Evolutionary conservation across 2,888 invertebrate genomes (phyloP), one percentile per base, ranked within the genome.

Genomic region (Nemurella pictetii): DNA sequence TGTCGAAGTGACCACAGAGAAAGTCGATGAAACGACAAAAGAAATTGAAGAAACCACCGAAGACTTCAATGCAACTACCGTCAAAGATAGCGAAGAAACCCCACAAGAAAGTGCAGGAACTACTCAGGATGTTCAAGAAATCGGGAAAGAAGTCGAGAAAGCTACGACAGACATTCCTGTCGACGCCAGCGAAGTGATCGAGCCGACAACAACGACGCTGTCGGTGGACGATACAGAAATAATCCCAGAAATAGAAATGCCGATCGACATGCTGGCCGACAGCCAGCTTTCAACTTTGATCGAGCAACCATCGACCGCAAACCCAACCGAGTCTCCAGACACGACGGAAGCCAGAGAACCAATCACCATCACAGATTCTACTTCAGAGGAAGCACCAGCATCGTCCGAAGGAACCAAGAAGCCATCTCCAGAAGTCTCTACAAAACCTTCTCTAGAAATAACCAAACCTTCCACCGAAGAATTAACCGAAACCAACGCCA

Each of bases 21-120:
- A 20, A 77, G 72, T 36, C 26, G 28, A 74, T 25, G 30, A 77
- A 74, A 84, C 77, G 35, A 80, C 85, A 36, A 55, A 83, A 77
- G 73, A 15, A 28, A 82, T 36, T 28, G 80, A 55, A 7, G 20
- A 2, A 85, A 85, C 85, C 73, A 86, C 85, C 80, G 84, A 82
- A 26, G 75, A 55, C 29, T 74, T 75, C 9, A 83, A 74, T 28
- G 25, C 26, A 20, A 75, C 72, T n/a, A 32, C 78, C 7, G 75
- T 9, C 26, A 75, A 26, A 26, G 75, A 75, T 20, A 75, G 7
- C 9, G 75, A 75, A 75, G 75, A 75, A 27, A 75, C 73, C 15
- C 3, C 73, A 20, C n/a, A 73, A 73, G 73, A 73, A 73, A 73
- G 25, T 75, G 2, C 0, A 20, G 75, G 0, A 75, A 75, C 75